Evolutionary conservation across 2,888 invertebrate genomes (phyloP), one percentile per base, ranked within the genome.

Genomic region (Acleris laterana): DNA sequence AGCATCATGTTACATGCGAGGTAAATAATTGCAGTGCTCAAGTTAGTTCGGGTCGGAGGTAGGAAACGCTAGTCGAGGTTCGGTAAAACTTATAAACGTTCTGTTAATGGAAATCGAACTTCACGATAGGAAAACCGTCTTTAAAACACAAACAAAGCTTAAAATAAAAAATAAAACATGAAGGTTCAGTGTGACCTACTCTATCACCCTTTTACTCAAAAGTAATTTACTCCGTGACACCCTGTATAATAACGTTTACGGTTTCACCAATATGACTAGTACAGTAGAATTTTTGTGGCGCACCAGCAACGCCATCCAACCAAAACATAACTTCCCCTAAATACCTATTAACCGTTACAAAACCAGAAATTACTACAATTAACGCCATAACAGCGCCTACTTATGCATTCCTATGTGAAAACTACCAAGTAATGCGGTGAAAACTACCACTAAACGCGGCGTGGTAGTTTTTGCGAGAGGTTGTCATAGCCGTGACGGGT

Each of bases 391-490:
- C 48, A 57, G n/a, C 22, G 50, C 60, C 65, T 56, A 50, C 49
- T 62, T 66, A 56, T 51, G 46, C 51, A 65, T 57, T 66, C 61
- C 28, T 53, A 49, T 20, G 56, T 52, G 62, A 62, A 62, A 66
- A 51, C 65, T 65, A 65, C 60, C 71, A 71, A 74, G 72, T 78
- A 77, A 77, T 69, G 71, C 73, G 72, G 77, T 81, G 81, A 80
- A 80, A 78, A 80, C 77, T 77, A 77, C 74, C 76, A 71, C 77
- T 78, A 77, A 77, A 76, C 77, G 76, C 77, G 77, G 74, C 74
- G 74, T 72, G 78, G 79, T 83, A 85, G 85, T 83, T 84, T 84
- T 84, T 82, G 82, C 77, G 77, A 78, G 79, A 77, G 81, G 81
- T 77, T 75, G 80, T 79, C 75, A 63, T 62, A 53, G 80, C 73